Percentiles rank a stretch among this genome's conserved stretches.
Evolutionary conservation across 1,140 invertebrate species (phyloP).

Genomic region (Apis mellifera): DNA sequence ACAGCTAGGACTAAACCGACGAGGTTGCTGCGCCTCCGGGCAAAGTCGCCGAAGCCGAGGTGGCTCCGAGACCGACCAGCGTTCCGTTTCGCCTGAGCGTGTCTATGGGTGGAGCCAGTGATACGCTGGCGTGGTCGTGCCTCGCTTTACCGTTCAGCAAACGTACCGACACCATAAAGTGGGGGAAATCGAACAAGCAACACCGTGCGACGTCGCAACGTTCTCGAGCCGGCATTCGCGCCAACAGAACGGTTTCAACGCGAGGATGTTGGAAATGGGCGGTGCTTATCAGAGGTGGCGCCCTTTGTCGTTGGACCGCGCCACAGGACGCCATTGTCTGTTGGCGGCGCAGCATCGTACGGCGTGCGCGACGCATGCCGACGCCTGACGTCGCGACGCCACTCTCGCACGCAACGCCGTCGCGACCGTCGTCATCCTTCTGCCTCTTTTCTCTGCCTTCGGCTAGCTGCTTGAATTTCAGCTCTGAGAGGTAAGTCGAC

Average conservation of each 20-base stretch:
- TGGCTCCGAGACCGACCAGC: slow-evolving; percentile 42
- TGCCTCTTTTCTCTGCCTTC: slow-evolving; percentile 54
- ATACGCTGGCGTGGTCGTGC: slow-evolving; percentile 47
- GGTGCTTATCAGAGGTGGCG: slow-evolving; percentile 35
- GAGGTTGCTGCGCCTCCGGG: slow-evolving; percentile 58
- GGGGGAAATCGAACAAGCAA: slow-evolving; percentile 49
- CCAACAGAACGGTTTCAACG: background rate
- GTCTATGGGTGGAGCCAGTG: slow-evolving; percentile 45
- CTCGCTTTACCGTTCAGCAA: slow-evolving; percentile 11
- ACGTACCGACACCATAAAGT: slow-evolving; percentile 2
- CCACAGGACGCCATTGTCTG: slow-evolving; percentile 71
- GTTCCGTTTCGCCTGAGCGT: slow-evolving; percentile 21
- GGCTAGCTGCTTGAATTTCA: slow-evolving; percentile 48
- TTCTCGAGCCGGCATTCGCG: slow-evolving; percentile 11
- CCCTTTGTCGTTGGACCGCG: slow-evolving; percentile 48
- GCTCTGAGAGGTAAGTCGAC: slow-evolving; percentile 48
- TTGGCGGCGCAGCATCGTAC: slow-evolving; percentile 50
- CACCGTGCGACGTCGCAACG: slow-evolving; percentile 31
- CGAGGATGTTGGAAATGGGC: slow-evolving; percentile 8
- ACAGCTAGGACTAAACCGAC: slow-evolving; percentile 24
- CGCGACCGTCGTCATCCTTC: slow-evolving; percentile 53
- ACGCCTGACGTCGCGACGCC: slow-evolving; percentile 74
- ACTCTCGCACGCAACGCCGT: slow-evolving; percentile 71
- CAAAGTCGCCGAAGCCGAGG: slow-evolving; percentile 53
- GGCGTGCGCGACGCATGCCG: slow-evolving; percentile 59